Evolutionary conservation across 2,113 vertebrate genomes (phyloP), one percentile per base, ranked within the genome.

Genomic region (Trinectes maculatus): DNA sequence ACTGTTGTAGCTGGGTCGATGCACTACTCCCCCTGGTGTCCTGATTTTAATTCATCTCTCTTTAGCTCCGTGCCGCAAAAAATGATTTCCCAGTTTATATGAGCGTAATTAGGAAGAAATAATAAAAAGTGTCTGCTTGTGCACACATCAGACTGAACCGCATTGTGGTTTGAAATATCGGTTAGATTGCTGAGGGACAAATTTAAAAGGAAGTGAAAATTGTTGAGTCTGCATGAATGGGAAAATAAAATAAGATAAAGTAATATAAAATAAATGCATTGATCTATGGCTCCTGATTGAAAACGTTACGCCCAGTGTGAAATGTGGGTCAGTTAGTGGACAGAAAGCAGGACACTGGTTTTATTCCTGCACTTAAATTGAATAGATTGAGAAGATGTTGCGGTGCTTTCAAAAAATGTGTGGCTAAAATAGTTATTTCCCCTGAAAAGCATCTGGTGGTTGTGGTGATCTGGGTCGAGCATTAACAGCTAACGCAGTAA

Each of bases 1-100:
- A 53, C 36, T 42, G 13, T 60, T 74, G 68, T 68, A 62, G 68
- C 65, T 19, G 26, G 68, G 51, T 57, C 29, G 42, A 49, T 46
- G 70, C 53, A 64, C 37, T 47, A 73, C 8, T 68, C 62, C 73
- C 59, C 76, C 6, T 48, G 9, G 44, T 43, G 53, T 73, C 39
- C 48, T 44, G 56, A 40, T 71, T 83, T 57, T 46, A 70, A 72
- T 60, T 65, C 11, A 11, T 72, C 62, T 77, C 22, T 42, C 57
- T 59, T 51, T 16, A 2, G 42, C 26, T 65, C 33, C 11, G 19
- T 21, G 42, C 42, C 58, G 51, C 65, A 37, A 65, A 15, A 54
- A 52, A 49, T 24, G 36, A 49, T 63, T 58, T 61, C 29, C 47
- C 52, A 47, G 16, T 18, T n/a, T n/a, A n/a, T n/a, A n/a, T n/a